Evolutionary conservation across 2,888 invertebrate species (phyloP).

Genomic region (Phanerotoma sp.): DNA sequence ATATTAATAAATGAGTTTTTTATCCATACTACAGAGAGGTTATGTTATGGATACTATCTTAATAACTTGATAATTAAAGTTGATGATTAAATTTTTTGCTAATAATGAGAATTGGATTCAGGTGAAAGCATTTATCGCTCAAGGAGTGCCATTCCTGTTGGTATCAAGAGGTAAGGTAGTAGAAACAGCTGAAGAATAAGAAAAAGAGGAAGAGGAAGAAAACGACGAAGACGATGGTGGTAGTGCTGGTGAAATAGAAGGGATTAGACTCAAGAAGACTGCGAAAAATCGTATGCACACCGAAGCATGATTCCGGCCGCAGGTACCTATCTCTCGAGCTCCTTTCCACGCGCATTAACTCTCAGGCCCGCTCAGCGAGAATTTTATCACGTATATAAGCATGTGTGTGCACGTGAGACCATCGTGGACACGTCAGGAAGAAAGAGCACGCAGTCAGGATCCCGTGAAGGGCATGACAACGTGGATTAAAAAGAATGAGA

Average conservation of each 20-base stretch:
- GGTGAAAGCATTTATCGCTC: conserved; percentile 10
- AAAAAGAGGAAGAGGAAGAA: too few species aligned
- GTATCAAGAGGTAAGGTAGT: too few species aligned
- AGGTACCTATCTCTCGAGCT: conserved; percentile 28
- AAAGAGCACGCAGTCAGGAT: conserved; percentile 7
- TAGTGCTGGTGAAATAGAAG: too few species aligned
- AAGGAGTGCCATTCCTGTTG: neutral
- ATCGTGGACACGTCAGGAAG: conserved; percentile 7
- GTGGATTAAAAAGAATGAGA: neutral
- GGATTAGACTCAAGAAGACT: conserved; percentile 30
- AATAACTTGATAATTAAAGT: neutral
- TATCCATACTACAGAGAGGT: too few species aligned
- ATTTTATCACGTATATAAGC: conserved; percentile 20
- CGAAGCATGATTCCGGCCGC: conserved; percentile 48
- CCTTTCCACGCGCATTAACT: conserved; percentile 27
- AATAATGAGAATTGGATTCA: neutral
- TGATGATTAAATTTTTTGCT: conserved; percentile 4
- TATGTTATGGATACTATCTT: neutral
- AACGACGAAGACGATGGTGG: too few species aligned
- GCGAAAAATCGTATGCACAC: conserved; percentile 45
- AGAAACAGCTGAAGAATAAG: conserved; percentile 20
- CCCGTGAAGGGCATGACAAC: conserved; percentile 15
- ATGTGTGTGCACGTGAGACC: conserved; percentile 1
- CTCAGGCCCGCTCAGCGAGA: conserved; percentile 2
- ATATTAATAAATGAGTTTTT: neutral